Evolutionary conservation across 2,888 invertebrate genomes (phyloP).

Genomic region (Lymantria dispar): DNA sequence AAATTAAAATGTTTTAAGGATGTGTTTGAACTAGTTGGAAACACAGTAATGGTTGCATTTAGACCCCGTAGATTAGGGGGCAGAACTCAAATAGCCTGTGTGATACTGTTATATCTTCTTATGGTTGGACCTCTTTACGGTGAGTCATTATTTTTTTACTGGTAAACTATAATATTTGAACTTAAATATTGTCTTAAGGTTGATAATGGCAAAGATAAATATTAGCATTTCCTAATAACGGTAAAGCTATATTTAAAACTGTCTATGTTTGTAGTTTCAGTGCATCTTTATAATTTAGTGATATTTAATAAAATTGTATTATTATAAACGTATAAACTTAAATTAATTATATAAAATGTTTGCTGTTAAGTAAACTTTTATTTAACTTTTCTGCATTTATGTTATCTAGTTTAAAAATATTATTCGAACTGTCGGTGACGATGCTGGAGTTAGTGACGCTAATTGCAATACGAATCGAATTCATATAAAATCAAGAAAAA

Average conservation of each 20-base stretch:
- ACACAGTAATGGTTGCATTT: conserved; percentile 67
- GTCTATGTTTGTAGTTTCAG: neutral
- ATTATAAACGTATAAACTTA: no score
- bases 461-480: no score
- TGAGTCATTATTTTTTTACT: conserved; percentile 40
- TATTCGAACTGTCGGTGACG: no score
- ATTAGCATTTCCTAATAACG: neutral
- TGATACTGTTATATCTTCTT: conserved; percentile 64
- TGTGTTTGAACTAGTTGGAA: conserved; percentile 59
- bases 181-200: neutral
- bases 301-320: neutral
- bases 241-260: neutral
- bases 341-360: no score
- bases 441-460: no score
- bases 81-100: conserved; percentile 61
- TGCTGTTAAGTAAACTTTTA: no score
- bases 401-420: no score
- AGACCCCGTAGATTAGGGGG: conserved; percentile 55
- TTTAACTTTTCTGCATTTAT: no score
- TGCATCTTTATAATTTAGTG: neutral
- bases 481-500: no score
- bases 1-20: conserved; percentile 44
- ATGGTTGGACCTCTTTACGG: conserved; percentile 78
- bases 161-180: neutral
- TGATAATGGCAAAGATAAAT: neutral